Evolutionary conservation across 2,888 invertebrate species (phyloP), one percentile per base, ranked within the genome.

Genomic region (Crocallis elinguaria): DNA sequence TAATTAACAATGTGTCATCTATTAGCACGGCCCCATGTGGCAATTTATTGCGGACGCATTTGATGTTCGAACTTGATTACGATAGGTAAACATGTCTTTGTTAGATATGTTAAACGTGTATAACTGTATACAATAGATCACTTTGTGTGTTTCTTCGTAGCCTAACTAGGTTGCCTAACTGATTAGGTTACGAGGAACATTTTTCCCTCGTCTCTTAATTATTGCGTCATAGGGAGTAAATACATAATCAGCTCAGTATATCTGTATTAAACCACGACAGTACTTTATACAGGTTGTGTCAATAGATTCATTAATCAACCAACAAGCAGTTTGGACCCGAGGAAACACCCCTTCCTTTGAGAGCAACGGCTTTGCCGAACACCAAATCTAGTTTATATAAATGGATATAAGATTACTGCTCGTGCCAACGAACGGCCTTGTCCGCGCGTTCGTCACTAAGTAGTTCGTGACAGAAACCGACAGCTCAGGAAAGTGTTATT

Each of bases 1-100:
- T 79, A 81, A 78, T 87, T 85, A 79, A 73, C 82, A 75, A 65
- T 68, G 76, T 69, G 69, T 69, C 68, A 73, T 75, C 72, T 64
- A 67, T 66, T 67, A 57, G 46, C 49, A 53, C 55, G 60, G 57
- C 55, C 71, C 66, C 62, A 59, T 80, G 75, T 73, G 72, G 81
- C 75, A 80, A 82, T 75, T 74, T 69, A 74, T 79, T 79, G 77
- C 79, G 65, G 73, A 68, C 62, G 60, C 61, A 63, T 71, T 74
- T 68, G 68, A 75, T 73, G 72, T 67, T 73, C 69, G 64, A 73
- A 76, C 72, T 66, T 64, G 64, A 23, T 29, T 36, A 11, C 50
- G 19, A 11, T 23, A 25, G 73, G 77, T 72, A 69, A 56, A 21
- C 37, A 37, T 27, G 43, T 43, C 39, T 46, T 43, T 42, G 25